Evolutionary conservation across 2,797 vertebrate genomes (phyloP).

Genomic region (Squalus acanthias): DNA sequence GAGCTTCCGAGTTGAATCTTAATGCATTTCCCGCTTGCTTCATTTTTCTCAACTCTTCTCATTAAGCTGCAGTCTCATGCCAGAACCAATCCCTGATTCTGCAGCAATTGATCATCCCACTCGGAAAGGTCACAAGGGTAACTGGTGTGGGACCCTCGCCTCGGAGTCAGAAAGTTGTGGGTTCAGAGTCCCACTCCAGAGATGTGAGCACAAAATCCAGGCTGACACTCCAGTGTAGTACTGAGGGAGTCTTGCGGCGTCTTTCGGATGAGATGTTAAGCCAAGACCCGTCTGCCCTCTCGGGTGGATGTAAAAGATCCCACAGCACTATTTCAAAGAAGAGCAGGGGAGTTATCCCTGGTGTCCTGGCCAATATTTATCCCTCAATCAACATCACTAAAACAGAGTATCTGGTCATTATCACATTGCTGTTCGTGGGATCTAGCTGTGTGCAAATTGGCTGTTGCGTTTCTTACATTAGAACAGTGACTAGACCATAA

Average conservation of each 20-base stretch:
- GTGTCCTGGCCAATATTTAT: no score
- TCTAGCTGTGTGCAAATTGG: no score
- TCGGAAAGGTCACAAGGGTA: background rate
- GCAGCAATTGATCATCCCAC: background rate
- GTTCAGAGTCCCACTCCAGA: background rate
- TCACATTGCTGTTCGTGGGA: no score
- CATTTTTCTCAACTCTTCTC: background rate
- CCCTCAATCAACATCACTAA: no score
- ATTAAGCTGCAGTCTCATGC: background rate
- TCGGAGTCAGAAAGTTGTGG: background rate
- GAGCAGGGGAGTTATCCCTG: background rate
- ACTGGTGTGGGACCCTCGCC: background rate
- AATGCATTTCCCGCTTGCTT: background rate
- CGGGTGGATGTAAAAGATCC: background rate
- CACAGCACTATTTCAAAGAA: background rate
- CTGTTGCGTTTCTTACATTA: no score
- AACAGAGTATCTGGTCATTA: no score
- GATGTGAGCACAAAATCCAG: background rate
- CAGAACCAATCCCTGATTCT: background rate
- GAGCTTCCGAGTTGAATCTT: background rate
- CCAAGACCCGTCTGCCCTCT: no score
- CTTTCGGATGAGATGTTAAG: background rate
- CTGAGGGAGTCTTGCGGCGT: background rate
- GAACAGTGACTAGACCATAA: background rate
- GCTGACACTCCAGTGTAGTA: background rate